Evolutionary conservation across 2,113 vertebrate species (phyloP), one percentile per base, ranked within the genome.

Genomic region (Paedocypris sp.): DNA sequence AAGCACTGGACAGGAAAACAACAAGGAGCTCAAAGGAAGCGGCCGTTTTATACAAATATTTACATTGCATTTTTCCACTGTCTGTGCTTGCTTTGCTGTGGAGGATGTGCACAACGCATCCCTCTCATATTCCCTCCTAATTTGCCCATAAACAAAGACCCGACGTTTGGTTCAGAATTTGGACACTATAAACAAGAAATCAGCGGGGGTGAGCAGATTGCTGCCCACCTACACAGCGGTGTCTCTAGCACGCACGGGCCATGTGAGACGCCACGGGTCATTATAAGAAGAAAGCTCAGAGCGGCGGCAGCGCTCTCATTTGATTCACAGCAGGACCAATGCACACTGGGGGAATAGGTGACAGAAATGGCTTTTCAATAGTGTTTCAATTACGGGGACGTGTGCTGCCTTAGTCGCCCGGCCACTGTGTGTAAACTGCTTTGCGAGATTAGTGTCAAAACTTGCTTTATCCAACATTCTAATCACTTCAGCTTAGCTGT

Each of bases 401-500:
- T 29, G 38, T 16, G 49, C 26, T 36, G 45, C 32, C 64, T 60
- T 35, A 49, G 45, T 45, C 47, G 35, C 47, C 52, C 19, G 28
- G 48, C 46, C 46, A 19, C 36, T 28, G 45, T 15, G 16, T 15
- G 15, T 56, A 59, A 36, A 71, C 50, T 65, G 63, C 74, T 73
- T 73, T 56, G 76, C 71, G 71, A 73, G 79, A 78, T 64, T 64
- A 68, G 73, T 66, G 69, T 64, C 66, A 50, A 76, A 74, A 76
- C 70, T 73, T 51, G 72, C 73, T 79, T 77, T 71, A 74, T 76
- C 73, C 71, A 69, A 70, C 56, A 22, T 31, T 64, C 73, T 67
- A 76, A 81, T 81, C 70, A 74, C 76, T 79, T 80, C 75, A 78
- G 68, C 41, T 69, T 73, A 35, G 68, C 67, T 71, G n/a, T n/a